phyloP scores from a whole-genome alignment of 2,113 vertebrate species.

The Labeo catla region DNA sequence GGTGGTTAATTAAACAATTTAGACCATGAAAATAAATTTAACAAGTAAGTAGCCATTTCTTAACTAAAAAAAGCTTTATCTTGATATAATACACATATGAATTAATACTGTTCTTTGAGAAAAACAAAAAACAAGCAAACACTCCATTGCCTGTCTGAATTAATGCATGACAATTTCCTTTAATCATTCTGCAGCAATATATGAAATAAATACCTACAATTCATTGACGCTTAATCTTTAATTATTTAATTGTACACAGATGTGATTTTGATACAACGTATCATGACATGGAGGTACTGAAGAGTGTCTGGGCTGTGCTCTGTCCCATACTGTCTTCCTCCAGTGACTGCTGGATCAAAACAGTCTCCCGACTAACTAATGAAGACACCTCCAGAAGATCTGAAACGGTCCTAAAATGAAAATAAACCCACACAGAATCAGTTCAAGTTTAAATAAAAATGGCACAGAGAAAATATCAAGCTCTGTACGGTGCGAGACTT shows the following conservation, averaged over 20 bases:
- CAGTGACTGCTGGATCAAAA: slow-evolving; percentile 65
- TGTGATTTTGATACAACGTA: neutral
- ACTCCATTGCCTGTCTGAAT: neutral
- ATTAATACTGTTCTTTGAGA: neutral
- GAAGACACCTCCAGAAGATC: slow-evolving; percentile 76
- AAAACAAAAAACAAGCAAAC: too few species aligned
- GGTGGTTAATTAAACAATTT: neutral
- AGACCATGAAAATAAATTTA: neutral
- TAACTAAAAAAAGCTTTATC: neutral
- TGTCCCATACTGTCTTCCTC: slow-evolving; percentile 71
- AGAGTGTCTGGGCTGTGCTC: slow-evolving; percentile 62
- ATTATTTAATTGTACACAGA: slow-evolving; percentile 14
- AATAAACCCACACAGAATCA: neutral
- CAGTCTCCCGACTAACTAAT: slow-evolving; percentile 75
- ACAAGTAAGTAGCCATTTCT: neutral
- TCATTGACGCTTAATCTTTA: neutral
- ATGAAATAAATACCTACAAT: neutral
- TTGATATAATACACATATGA: neutral
- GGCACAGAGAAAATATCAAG: neutral
- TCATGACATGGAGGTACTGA: slow-evolving; percentile 55
- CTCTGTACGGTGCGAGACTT: neutral
- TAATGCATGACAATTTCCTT: neutral
- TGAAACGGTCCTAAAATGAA: slow-evolving; percentile 61
- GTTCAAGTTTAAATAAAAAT: neutral
- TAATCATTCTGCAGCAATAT: neutral